Base-by-base conservation (phyloP, 2,113 vertebrate genomes). In the Austrofundulus limnaeus region DNA sequence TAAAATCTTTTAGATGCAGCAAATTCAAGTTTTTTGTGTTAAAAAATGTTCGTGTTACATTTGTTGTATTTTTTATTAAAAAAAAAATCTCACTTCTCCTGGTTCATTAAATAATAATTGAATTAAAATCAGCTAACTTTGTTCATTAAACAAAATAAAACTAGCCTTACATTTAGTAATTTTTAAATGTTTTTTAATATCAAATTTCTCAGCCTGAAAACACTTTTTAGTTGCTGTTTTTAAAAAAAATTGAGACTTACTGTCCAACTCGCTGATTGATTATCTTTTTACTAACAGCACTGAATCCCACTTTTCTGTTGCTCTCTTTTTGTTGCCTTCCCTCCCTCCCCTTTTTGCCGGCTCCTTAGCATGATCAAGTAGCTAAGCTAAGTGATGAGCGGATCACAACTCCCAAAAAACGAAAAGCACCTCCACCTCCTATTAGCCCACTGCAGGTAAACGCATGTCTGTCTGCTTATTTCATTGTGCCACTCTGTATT, bases 391-490 rank as follows among this genome's bases (percentile, higher is more conserved):
- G 90, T 91, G 95, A 95, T 91, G 95, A 98, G 90, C 93, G 95
- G 95, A 96, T 94, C 94, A 94, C 95, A 93, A 98, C 96, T 91
- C 95, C 96, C 90, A 98, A 98, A 97, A 98, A 98, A 93, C 93
- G 96, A 94, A 98, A 96, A 95, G 97, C 97, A 90, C 97, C 97
- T 92, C 95, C 96, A 90, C 96, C 96, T 93, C 96, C 96, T 88
- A 91, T 95, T 94, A 98, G 95, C 90, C 94, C 95, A 90, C 77
- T 90, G 77, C 96, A 98, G 97, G 97, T 98, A 98, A 98, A 92
- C 6, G 78, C 83, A 77, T 82, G 82, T 67, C 31, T 73, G 24
- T 46, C 31, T 60, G 74, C 52, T 77, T 70, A 65, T 57, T 24
- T 73, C 45, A 37, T 42, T 79, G 5, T 54, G 52, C 53, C 63